Base-by-base conservation (phyloP, 2,888 invertebrate genomes). In the Catotricha subobsoleta region DNA sequence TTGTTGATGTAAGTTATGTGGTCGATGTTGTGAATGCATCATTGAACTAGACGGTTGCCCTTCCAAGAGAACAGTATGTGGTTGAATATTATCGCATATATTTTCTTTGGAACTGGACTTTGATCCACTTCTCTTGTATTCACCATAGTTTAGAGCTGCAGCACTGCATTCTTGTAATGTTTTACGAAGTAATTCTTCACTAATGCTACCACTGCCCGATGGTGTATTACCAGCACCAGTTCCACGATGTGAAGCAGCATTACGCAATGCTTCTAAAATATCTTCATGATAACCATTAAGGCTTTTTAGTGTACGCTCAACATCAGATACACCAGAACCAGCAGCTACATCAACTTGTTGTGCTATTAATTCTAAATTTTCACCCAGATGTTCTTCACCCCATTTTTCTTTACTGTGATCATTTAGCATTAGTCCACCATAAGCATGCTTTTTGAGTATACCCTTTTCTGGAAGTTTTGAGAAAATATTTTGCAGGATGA, bases 211-310 rank as follows among this genome's bases (percentile, higher is more conserved):
- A 51, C 74, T 74, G 39, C 74, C 72, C 16, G 74, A 72, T 25
- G 75, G 72, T 16, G 70, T 68, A 35, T 71, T 67, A 33, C 66
- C 64, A 36, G 67, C 65, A 38, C 71, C 71, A 54, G 75, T 59
- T 57, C 76, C 65, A 13, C 80, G 71, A 54, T 80, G 81, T 1
- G 66, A 69, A 19, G 84, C 84, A 10, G 88, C 88, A 49, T 76
- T 81, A 50, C 86, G 75, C 51, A 91, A 63, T n/a, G 87, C 88
- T 59, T 86, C 86, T 50, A 91, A 70, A 52, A 91, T 82, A 56
- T 87, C 84, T 55, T 88, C 90, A 62, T 90, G 90, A 64, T 91
- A 91, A 31, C 88, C 90, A 58, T 88, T 87, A 33, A 90, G 69
- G 45, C 80, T 82, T 68, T 83, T 82, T n/a, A 87, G 69, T 38